Percentiles rank a stretch among this genome's conserved stretches.
Evolutionary conservation across 2,888 invertebrate genomes (phyloP).

Genomic region (Cenopis cana): DNA sequence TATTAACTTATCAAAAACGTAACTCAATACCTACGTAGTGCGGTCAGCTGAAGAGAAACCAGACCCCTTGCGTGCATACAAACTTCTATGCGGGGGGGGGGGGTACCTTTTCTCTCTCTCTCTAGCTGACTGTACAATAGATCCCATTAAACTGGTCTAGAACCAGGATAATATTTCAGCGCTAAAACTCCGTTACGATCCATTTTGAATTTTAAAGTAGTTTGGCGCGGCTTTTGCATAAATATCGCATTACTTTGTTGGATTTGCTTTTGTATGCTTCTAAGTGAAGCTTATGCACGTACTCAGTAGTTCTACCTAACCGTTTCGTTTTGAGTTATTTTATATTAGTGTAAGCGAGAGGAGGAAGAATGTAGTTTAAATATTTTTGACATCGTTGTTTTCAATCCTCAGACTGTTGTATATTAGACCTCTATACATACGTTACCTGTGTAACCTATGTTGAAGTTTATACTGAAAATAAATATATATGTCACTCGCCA

Average conservation of each 20-base stretch:
- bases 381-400: background rate
- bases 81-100: no score
- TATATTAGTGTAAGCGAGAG: background rate
- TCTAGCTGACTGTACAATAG: constrained; percentile 9
- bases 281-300: constrained; percentile 16
- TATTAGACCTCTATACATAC: no score
- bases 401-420: no score
- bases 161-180: constrained; percentile 29
- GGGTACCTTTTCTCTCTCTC: no score
- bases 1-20: no score
- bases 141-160: constrained; percentile 17
- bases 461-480: no score
- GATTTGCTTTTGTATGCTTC: constrained; percentile 20
- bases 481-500: no score
- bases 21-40: no score
- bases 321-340: constrained; percentile 2
- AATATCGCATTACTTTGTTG: constrained; percentile 31
- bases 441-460: no score
- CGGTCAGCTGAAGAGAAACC: no score
- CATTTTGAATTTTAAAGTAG: constrained; percentile 40
- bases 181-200: constrained; percentile 20
- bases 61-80: no score
- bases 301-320: constrained; percentile 9
- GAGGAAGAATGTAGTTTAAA: background rate
- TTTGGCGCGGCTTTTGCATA: constrained; percentile 40